These are phyloP conservation scores for Dione vanillae DNA, from an alignment of 2,888 invertebrate species.

Conservation along the genomic window DNA sequence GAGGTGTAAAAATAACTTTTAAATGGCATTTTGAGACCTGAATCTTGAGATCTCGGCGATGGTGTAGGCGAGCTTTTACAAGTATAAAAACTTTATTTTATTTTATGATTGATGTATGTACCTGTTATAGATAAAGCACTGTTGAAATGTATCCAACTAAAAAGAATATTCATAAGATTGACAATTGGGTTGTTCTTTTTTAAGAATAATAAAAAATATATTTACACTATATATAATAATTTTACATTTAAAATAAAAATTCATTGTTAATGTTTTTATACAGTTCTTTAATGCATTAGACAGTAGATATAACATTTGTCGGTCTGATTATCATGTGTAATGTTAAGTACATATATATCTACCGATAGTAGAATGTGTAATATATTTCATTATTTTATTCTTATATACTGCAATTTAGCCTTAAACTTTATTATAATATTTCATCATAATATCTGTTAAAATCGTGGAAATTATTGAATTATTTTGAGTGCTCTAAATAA, in stretches of 20 bases:
- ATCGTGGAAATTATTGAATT: too few relatives aligned
- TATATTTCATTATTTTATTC: too few relatives aligned
- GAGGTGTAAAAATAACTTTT: not conserved
- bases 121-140: constrained; percentile 33
- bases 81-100: constrained; percentile 36
- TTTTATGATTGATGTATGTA: constrained; percentile 45
- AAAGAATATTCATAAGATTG: constrained; percentile 10
- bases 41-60: constrained; percentile 48
- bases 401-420: too few relatives aligned
- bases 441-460: too few relatives aligned
- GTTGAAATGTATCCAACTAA: constrained; percentile 11
- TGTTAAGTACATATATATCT: too few relatives aligned
- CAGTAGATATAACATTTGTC: too few relatives aligned
- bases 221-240: too few relatives aligned
- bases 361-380: too few relatives aligned
- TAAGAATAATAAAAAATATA: not conserved
- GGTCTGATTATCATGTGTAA: too few relatives aligned
- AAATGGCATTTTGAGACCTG: constrained; percentile 34
- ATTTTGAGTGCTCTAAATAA: not conserved
- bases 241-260: too few relatives aligned
- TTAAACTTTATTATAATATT: not conserved
- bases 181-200: constrained; percentile 26
- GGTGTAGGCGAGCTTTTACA: constrained; percentile 53
- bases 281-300: too few relatives aligned
- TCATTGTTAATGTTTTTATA: too few relatives aligned